Conservation (phyloP, 2,888 invertebrate genomes). For the Timema cristinae region DNA sequence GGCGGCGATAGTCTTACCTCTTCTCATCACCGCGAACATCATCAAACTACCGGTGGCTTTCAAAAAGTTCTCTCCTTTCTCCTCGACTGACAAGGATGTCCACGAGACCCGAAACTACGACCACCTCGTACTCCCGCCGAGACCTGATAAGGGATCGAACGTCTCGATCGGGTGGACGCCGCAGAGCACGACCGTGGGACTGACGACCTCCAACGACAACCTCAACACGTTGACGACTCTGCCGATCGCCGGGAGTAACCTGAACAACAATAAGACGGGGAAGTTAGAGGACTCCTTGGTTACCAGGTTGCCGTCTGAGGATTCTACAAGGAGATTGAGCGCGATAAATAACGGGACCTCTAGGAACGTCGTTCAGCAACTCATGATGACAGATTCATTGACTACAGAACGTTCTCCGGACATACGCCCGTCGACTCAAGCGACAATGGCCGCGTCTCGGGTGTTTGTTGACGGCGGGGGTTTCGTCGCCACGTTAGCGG, state of each 20-base stretch:
- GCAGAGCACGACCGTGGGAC: constrained; percentile 34
- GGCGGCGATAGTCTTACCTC: constrained; percentile 40
- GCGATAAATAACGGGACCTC: no score
- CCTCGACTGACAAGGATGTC: not conserved
- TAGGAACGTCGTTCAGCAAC: no score
- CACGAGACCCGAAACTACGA: not conserved
- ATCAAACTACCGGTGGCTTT: constrained; percentile 35
- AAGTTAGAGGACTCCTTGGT: not conserved
- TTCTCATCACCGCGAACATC: constrained; percentile 37
- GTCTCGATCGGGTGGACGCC: constrained; percentile 14
- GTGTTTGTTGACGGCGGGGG: constrained; percentile 33
- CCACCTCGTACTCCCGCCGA: not conserved
- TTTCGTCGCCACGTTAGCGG: not conserved
- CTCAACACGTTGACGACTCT: constrained; percentile 21
- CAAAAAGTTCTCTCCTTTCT: constrained; percentile 32
- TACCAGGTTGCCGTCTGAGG: no score
- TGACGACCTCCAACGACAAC: constrained; percentile 23
- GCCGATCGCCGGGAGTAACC: constrained; percentile 5
- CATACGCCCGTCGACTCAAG: constrained; percentile 34
- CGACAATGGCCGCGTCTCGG: constrained; percentile 33
- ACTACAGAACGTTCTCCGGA: no score
- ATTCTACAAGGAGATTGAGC: no score
- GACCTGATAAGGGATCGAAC: not conserved
- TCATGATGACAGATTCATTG: no score
- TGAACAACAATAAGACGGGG: constrained; percentile 6